phyloP scores from a whole-genome alignment of 2,113 vertebrate species.

The Actenoides lindsayi region DNA sequence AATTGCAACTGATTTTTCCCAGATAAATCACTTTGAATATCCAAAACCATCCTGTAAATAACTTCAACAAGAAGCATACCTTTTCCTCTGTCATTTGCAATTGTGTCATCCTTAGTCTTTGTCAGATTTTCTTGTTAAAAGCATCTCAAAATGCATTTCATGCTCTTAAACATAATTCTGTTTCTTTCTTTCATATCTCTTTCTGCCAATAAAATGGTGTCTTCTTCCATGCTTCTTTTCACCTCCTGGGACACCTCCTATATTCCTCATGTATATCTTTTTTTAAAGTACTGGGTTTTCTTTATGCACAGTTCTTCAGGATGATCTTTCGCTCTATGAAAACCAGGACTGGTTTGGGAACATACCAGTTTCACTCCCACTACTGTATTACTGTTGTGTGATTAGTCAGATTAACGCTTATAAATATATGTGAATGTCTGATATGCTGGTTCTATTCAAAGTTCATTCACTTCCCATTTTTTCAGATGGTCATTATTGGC shows the following conservation, averaged over 20 bases:
- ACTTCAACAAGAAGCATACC: not conserved
- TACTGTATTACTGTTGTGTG: not conserved
- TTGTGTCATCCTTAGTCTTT: not conserved
- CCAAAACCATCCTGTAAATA: not conserved
- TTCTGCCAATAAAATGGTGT: not conserved
- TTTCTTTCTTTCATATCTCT: not conserved
- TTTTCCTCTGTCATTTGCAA: not conserved
- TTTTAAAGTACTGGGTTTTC: not conserved
- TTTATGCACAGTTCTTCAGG: not conserved
- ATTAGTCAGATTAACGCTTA: not conserved
- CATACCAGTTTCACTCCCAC: not conserved
- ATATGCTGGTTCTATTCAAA: not conserved
- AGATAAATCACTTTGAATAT: not conserved
- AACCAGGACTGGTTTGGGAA: not conserved
- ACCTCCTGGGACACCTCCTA: not conserved
- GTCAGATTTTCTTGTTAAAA: not conserved
- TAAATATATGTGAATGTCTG: not conserved
- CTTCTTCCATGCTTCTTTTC: not conserved
- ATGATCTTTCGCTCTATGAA: not conserved
- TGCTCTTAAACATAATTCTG: not conserved
- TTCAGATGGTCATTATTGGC: not conserved
- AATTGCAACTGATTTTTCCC: not conserved
- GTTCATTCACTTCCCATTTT: not conserved
- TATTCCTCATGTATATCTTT: not conserved
- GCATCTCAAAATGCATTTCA: not conserved